A percentile compares a stretch with the other conserved stretches of the same genome.
Conservation (phyloP, 2,797 vertebrate species). For the Triplophysa yarkandensis region DNA sequence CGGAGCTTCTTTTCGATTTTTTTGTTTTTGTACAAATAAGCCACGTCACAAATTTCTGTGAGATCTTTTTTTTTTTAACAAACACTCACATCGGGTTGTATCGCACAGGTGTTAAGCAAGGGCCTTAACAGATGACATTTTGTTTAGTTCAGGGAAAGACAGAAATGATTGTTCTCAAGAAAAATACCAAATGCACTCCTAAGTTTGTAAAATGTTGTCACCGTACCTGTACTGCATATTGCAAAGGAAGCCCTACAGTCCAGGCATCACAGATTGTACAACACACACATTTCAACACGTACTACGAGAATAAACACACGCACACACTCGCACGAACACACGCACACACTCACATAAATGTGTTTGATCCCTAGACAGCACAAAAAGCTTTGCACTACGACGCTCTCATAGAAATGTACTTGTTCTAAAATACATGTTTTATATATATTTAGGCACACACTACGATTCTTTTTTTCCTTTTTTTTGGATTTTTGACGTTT, state of each 20-base stretch:
- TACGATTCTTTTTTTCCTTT: slow-evolving; percentile 61
- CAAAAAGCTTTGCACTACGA: slow-evolving; percentile 73
- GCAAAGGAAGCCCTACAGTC: slow-evolving; percentile 84
- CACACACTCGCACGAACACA: slow-evolving; percentile 67
- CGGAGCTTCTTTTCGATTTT: too few species aligned
- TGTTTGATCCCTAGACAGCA: slow-evolving; percentile 66
- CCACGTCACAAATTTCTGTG: too few species aligned
- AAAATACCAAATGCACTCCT: slow-evolving; percentile 47
- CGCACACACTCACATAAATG: slow-evolving; percentile 68
- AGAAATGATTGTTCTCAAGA: slow-evolving; percentile 56
- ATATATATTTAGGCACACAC: slow-evolving; percentile 68
- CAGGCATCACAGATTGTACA: slow-evolving; percentile 65
- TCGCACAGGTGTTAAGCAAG: slow-evolving; percentile 2
- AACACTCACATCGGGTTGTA: not conserved
- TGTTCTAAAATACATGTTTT: slow-evolving; percentile 71
- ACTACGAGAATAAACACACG: slow-evolving; percentile 72
- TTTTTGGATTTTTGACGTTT: slow-evolving; percentile 58
- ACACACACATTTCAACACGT: slow-evolving; percentile 73
- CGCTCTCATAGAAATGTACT: slow-evolving; percentile 69
- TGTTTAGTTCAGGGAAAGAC: slow-evolving; percentile 27
- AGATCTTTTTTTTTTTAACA: not conserved
- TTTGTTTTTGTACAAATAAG: too few species aligned
- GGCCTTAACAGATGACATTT: slow-evolving; percentile 13
- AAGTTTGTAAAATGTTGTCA: slow-evolving; percentile 38
- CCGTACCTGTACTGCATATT: slow-evolving; percentile 82